Evolutionary conservation across 2,888 invertebrate genomes (phyloP).

Genomic region (Craniophora ligustri): DNA sequence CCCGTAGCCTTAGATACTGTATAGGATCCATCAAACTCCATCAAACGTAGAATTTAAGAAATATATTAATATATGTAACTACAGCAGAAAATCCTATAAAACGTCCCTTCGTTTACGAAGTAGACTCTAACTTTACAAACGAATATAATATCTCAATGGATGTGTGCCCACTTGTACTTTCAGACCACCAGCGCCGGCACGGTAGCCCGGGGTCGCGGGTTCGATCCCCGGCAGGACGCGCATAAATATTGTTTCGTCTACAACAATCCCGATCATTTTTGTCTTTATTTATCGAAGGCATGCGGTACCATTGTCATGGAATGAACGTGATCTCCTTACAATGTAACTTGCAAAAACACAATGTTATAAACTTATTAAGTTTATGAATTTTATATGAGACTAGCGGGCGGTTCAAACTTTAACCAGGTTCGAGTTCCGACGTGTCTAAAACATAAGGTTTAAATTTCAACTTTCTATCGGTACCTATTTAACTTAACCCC

Average conservation of each 20-base stretch:
- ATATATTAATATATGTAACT: too few species aligned
- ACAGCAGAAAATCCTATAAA: too few species aligned
- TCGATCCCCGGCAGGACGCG: constrained; percentile 65
- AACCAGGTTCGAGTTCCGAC: too few species aligned
- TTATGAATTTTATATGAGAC: constrained; percentile 37
- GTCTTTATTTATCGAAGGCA: constrained; percentile 80
- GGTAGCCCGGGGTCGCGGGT: constrained; percentile 81
- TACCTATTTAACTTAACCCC: too few species aligned
- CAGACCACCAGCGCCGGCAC: constrained; percentile 78
- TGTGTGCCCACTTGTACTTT: constrained; percentile 27
- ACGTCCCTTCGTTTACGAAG: too few species aligned
- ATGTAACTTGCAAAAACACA: constrained; percentile 40
- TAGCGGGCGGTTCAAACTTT: too few species aligned
- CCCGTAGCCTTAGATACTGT: too few species aligned
- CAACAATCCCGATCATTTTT: constrained; percentile 80
- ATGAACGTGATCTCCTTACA: constrained; percentile 55
- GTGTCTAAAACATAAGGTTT: too few species aligned
- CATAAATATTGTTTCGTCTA: constrained; percentile 81
- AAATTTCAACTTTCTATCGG: too few species aligned
- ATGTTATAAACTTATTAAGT: constrained; percentile 56
- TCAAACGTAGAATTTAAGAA: too few species aligned
- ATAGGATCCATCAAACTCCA: too few species aligned
- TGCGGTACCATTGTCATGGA: constrained; percentile 72
- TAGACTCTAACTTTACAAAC: too few species aligned
- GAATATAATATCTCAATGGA: constrained; percentile 23